Conservation (phyloP, 2,113 vertebrate genomes). For the Poecilia latipinna region DNA sequence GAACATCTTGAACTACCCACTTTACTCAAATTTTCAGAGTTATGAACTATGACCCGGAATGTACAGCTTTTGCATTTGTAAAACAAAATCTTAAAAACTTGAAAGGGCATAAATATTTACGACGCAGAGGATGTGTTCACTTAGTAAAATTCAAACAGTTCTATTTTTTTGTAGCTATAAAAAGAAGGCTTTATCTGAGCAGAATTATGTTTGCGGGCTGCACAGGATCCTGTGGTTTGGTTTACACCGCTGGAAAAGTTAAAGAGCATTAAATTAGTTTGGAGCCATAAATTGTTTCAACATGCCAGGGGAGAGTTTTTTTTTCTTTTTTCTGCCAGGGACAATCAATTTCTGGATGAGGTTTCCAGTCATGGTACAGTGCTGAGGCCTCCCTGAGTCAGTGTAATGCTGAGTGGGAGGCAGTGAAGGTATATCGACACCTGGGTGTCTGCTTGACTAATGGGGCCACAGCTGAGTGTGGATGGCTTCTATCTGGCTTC, state of each 20-base stretch:
- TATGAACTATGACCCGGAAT: too few relatives aligned
- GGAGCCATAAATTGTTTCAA: slow-evolving; percentile 48
- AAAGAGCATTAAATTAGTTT: slow-evolving; percentile 44
- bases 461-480: slow-evolving; percentile 59
- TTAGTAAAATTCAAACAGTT: neutral
- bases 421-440: slow-evolving; percentile 48
- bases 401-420: slow-evolving; percentile 48
- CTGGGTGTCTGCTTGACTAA: slow-evolving; percentile 69
- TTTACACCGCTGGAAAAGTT: slow-evolving; percentile 24
- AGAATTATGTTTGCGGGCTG: neutral
- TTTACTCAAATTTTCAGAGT: too few relatives aligned
- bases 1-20: too few relatives aligned
- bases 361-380: slow-evolving; percentile 37
- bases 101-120: too few relatives aligned
- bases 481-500: slow-evolving; percentile 67
- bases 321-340: neutral
- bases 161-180: neutral
- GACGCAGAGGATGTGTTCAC: too few relatives aligned
- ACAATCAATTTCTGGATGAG: slow-evolving; percentile 60
- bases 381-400: slow-evolving; percentile 58
- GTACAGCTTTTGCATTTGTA: too few relatives aligned
- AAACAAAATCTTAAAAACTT: too few relatives aligned
- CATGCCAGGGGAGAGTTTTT: slow-evolving; percentile 25
- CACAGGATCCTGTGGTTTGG: slow-evolving; percentile 4
- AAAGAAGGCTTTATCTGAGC: neutral